Evolutionary conservation across 2,888 invertebrate species (phyloP).

Genomic region (Ennomos fuscantarius): DNA sequence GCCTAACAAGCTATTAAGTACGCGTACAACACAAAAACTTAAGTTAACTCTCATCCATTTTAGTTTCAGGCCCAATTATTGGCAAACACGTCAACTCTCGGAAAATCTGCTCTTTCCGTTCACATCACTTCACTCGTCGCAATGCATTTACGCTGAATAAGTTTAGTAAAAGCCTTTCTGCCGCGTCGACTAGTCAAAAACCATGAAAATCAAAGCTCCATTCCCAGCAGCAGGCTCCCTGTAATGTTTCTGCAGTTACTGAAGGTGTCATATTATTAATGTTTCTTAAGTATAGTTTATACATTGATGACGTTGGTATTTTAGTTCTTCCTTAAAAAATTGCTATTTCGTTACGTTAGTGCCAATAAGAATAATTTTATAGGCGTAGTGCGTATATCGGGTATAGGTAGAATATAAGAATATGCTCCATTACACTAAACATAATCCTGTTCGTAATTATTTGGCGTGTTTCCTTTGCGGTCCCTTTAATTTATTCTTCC

Average conservation of each 20-base stretch:
- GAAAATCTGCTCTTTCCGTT: slow-evolving; percentile 42
- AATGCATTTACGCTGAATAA: slow-evolving; percentile 35
- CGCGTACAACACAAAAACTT: too few species aligned
- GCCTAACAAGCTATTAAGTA: too few species aligned
- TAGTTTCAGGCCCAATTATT: slow-evolving; percentile 60
- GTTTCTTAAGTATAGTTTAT: too few species aligned
- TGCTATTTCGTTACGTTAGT: too few species aligned
- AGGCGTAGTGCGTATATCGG: too few species aligned
- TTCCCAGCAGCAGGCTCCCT: slow-evolving; percentile 3
- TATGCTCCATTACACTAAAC: slow-evolving; percentile 44
- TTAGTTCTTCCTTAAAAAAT: too few species aligned
- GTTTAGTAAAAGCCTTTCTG: slow-evolving; percentile 37
- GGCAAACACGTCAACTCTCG: slow-evolving; percentile 55
- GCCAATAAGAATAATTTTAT: too few species aligned
- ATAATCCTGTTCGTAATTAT: slow-evolving; percentile 57
- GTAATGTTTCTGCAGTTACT: slow-evolving; percentile 7
- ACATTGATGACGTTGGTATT: too few species aligned
- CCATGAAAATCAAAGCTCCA: slow-evolving; percentile 19
- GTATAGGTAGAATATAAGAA: too few species aligned
- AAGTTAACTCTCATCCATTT: slow-evolving; percentile 17
- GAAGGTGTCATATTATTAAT: slow-evolving; percentile 2
- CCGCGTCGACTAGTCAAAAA: slow-evolving; percentile 16
- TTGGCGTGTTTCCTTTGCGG: slow-evolving; percentile 51
- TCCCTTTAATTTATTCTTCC: slow-evolving; percentile 56
- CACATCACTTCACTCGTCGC: slow-evolving; percentile 46